These are phyloP conservation scores for Sipunculus nudus DNA, from an alignment of 2,888 invertebrate genomes.

Conservation along the genomic window DNA sequence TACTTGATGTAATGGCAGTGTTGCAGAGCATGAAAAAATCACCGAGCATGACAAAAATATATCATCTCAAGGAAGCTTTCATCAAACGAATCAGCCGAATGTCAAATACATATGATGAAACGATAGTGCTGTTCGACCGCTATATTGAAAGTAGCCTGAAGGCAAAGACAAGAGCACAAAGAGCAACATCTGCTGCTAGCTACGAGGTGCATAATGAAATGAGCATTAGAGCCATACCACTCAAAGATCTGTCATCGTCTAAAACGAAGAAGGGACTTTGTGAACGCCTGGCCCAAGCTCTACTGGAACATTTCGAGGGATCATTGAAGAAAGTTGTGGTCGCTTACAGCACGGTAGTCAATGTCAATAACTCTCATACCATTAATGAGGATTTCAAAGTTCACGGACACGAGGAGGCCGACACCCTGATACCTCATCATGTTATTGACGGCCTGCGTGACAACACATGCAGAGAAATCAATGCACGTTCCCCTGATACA, in stretches of 20 bases:
- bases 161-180: constrained; percentile 9
- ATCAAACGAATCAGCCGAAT: neutral
- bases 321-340: no score
- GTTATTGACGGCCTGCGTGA: neutral
- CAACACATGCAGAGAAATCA: neutral
- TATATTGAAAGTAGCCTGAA: constrained; percentile 12
- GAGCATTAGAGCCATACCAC: no score
- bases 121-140: constrained; percentile 11
- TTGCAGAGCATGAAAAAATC: constrained; percentile 21
- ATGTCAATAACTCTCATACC: no score
- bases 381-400: no score
- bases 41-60: neutral
- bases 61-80: constrained; percentile 11
- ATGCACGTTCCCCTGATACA: constrained; percentile 21
- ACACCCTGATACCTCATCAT: constrained; percentile 20
- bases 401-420: constrained; percentile 23
- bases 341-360: no score
- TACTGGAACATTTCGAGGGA: no score
- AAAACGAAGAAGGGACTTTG: no score
- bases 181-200: no score
- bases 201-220: no score
- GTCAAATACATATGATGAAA: neutral
- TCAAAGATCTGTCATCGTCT: no score
- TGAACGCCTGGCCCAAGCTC: no score
- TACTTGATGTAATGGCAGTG: constrained; percentile 25